Conservation (phyloP, 2,113 vertebrate genomes). For the Phycodurus eques region DNA sequence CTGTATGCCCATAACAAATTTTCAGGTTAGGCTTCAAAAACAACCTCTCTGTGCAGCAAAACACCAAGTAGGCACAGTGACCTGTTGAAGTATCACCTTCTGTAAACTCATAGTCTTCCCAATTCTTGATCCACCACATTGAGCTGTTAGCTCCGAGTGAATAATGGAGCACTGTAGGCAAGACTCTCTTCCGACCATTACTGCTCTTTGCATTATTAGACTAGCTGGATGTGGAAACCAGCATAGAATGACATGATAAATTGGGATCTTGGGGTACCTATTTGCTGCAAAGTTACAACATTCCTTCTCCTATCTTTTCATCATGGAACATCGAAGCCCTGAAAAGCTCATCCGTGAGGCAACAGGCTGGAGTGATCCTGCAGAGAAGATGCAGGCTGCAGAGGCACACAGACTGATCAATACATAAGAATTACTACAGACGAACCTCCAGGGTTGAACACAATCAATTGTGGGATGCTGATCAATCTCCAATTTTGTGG, state of each 20-base stretch:
- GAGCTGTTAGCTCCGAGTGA: slow-evolving; percentile 25
- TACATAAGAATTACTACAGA: no score
- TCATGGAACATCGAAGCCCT: slow-evolving; percentile 6
- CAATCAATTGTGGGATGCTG: no score
- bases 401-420: no score
- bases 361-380: background rate
- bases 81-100: slow-evolving; percentile 41
- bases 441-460: no score
- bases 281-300: slow-evolving; percentile 14
- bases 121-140: slow-evolving; percentile 23
- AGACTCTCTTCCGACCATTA: slow-evolving; percentile 31
- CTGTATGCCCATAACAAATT: slow-evolving; percentile 20
- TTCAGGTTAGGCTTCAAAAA: slow-evolving; percentile 22
- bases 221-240: slow-evolving; percentile 41
- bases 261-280: slow-evolving; percentile 44
- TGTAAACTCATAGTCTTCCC: slow-evolving; percentile 20
- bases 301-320: slow-evolving; percentile 21
- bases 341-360: slow-evolving; percentile 11
- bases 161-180: slow-evolving; percentile 37
- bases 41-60: background rate
- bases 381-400: no score
- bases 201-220: slow-evolving; percentile 37
- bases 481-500: no score
- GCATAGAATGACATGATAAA: slow-evolving; percentile 49
- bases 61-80: slow-evolving; percentile 14